phyloP scores from a whole-genome alignment of 2,888 invertebrate species.

The Dicyrtomina minuta region DNA sequence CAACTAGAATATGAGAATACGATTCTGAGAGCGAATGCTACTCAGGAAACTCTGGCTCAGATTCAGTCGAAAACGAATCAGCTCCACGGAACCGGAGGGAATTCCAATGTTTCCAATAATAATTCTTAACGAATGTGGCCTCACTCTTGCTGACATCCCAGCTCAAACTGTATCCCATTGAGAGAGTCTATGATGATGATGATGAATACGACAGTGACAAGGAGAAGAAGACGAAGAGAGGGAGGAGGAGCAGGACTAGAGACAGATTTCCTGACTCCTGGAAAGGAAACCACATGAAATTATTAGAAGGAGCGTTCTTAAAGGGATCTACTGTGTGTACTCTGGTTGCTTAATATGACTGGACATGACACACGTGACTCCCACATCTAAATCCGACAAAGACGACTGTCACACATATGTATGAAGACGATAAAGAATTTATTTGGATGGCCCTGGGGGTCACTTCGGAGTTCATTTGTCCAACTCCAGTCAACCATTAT shows the following conservation, averaged over 20 bases:
- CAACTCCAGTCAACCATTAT: too few species aligned
- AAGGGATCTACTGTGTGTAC: too few species aligned
- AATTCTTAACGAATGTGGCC: slow-evolving; percentile 30
- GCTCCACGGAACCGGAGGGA: slow-evolving; percentile 10
- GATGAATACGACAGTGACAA: too few species aligned
- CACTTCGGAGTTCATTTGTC: not conserved
- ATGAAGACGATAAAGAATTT: not conserved
- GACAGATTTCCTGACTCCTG: not conserved
- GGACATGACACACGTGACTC: too few species aligned
- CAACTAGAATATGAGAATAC: slow-evolving; percentile 86
- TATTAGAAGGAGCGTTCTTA: too few species aligned
- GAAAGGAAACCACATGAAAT: not conserved
- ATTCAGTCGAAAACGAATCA: slow-evolving; percentile 56
- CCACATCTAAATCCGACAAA: too few species aligned
- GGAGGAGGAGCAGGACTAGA: not conserved
- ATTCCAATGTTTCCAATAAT: slow-evolving; percentile 34
- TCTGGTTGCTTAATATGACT: too few species aligned
- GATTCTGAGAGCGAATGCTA: slow-evolving; percentile 80
- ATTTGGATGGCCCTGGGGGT: not conserved
- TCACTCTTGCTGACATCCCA: not conserved
- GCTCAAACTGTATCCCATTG: not conserved
- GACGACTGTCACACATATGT: too few species aligned
- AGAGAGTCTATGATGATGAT: not conserved
- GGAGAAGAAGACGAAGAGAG: too few species aligned
- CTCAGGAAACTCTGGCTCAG: slow-evolving; percentile 83